Conservation (phyloP, 2,888 invertebrate species). For the Bedellia somnulentella region DNA sequence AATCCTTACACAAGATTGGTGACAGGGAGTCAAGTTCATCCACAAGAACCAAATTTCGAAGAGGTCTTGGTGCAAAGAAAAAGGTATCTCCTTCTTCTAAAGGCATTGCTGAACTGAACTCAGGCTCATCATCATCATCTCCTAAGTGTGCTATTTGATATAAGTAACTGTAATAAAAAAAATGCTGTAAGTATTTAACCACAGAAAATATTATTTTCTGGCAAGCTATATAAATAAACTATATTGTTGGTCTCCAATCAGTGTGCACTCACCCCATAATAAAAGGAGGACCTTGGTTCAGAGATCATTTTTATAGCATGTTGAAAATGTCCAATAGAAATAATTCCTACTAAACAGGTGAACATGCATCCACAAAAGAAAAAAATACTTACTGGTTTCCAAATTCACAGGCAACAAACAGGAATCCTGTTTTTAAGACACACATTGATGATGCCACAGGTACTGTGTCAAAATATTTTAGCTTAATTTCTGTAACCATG, state of each 20-base stretch:
- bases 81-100: constrained; percentile 98
- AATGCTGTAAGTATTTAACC: too few relatives aligned
- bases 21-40: constrained; percentile 97
- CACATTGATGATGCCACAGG: constrained; percentile 97
- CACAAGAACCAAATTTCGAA: constrained; percentile 93
- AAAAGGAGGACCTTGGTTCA: constrained; percentile 66
- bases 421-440: constrained; percentile 96
- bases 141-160: constrained; percentile 99
- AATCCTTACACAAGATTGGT: constrained; percentile 82
- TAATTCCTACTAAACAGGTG: neutral
- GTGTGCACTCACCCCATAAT: constrained; percentile 59
- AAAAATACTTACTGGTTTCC: constrained; percentile 94
- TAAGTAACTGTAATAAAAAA: constrained; percentile 70
- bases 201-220: too few relatives aligned
- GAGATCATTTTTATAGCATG: constrained; percentile 52
- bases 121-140: constrained; percentile 98
- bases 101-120: constrained; percentile 98
- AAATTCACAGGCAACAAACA: constrained; percentile 98
- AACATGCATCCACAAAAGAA: constrained; percentile 2
- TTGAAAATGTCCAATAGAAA: too few relatives aligned
- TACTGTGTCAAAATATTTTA: constrained; percentile 99
- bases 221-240: too few relatives aligned
- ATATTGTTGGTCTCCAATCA: constrained; percentile 53
- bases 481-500: constrained; percentile 96
- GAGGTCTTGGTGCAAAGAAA: constrained; percentile 92